Conservation (phyloP, 2,888 invertebrate genomes). For the Biston betularia region DNA sequence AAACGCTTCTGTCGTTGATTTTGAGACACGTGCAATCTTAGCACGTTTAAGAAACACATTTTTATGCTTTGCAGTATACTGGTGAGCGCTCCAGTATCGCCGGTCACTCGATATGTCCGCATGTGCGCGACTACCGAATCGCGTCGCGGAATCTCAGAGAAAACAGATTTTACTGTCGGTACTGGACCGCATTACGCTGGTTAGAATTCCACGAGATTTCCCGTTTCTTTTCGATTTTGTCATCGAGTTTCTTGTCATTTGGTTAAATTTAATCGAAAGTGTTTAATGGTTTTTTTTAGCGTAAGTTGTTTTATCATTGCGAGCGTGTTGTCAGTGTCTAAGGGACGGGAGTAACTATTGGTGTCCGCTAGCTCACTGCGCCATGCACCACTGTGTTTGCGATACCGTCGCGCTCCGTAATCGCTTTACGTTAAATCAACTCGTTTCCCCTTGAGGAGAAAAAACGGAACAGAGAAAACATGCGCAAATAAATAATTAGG, state of each 20-base stretch:
- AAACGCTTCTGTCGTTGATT: slow-evolving; percentile 81
- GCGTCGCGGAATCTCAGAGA: slow-evolving; percentile 67
- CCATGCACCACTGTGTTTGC: slow-evolving; percentile 57
- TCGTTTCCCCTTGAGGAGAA: slow-evolving; percentile 78
- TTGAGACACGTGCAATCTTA: slow-evolving; percentile 84
- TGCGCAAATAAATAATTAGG: slow-evolving; percentile 72
- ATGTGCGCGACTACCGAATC: slow-evolving; percentile 65
- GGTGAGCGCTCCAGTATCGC: slow-evolving; percentile 55
- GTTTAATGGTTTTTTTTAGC: slow-evolving; percentile 60
- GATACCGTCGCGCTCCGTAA: slow-evolving; percentile 58
- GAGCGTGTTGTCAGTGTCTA: slow-evolving; percentile 40
- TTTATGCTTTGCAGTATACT: slow-evolving; percentile 59
- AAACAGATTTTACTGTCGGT: slow-evolving; percentile 67
- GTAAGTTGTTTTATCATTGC: slow-evolving; percentile 47
- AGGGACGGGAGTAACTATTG: slow-evolving; percentile 49
- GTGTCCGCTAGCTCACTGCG: slow-evolving; percentile 68
- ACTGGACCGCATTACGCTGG: slow-evolving; percentile 60
- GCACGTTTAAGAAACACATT: slow-evolving; percentile 87
- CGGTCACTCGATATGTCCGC: slow-evolving; percentile 68
- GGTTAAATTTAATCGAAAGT: slow-evolving; percentile 78
- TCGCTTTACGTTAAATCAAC: slow-evolving; percentile 75
- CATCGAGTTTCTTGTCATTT: slow-evolving; percentile 57
- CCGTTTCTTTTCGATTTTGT: slow-evolving; percentile 48
- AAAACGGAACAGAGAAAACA: slow-evolving; percentile 80
- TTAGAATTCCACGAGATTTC: slow-evolving; percentile 66